Evolutionary conservation across 2,113 vertebrate species (phyloP).

Genomic region (Gymnarchus niloticus): DNA sequence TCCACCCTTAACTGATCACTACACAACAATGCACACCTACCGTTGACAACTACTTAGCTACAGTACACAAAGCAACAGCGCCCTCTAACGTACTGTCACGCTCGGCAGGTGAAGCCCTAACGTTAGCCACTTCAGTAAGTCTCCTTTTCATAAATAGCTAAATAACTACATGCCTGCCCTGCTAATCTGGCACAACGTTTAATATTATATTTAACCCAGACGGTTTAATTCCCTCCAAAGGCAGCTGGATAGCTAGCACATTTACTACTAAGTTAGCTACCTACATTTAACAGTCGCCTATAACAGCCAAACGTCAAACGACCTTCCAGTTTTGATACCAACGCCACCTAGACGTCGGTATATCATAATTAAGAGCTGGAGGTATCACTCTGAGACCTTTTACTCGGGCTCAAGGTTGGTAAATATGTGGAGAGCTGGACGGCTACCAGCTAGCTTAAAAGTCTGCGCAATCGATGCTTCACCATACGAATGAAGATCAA

Average conservation of each 20-base stretch:
- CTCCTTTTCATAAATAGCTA: background rate
- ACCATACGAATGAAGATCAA: background rate
- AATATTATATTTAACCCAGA: no score
- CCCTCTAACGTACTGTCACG: background rate
- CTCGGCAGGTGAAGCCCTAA: background rate
- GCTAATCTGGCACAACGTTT: no score
- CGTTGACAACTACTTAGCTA: background rate
- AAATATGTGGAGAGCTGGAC: background rate
- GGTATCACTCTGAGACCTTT: background rate
- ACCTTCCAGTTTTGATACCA: background rate
- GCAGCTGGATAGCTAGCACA: background rate
- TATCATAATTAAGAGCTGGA: no score
- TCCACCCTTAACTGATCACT: background rate
- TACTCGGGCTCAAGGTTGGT: background rate
- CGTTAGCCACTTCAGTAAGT: background rate
- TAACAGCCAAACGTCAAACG: background rate
- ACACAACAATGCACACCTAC: background rate
- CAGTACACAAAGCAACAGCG: background rate
- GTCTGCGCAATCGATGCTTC: background rate
- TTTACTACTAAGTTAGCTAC: background rate
- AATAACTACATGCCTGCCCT: background rate
- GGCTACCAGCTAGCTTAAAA: background rate
- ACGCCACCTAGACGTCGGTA: background rate
- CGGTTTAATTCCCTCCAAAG: background rate
- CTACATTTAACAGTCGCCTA: background rate